Evolutionary conservation across 2,797 vertebrate species (phyloP).

Genomic region (Lagocephalus sceleratus): DNA sequence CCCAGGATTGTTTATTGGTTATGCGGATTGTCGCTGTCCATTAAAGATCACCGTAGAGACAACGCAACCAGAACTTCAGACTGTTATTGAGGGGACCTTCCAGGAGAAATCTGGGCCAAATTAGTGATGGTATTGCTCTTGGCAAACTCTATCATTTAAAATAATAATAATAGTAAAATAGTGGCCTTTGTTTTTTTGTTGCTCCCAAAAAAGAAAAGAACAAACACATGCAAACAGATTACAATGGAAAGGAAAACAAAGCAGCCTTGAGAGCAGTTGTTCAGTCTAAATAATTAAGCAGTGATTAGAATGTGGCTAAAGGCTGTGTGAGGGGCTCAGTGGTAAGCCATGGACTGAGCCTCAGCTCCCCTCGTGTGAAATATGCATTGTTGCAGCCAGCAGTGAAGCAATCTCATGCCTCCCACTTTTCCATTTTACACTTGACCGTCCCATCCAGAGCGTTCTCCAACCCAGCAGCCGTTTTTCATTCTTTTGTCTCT

Average conservation of each 20-base stretch:
- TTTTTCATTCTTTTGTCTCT: conserved; percentile 22
- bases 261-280: conserved; percentile 58
- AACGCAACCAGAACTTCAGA: conserved; percentile 4
- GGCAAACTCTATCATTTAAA: no score
- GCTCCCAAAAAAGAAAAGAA: conserved; percentile 31
- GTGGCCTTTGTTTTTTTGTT: conserved; percentile 42
- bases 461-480: conserved; percentile 21
- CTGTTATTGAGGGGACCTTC: conserved; percentile 13
- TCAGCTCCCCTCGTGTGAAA: conserved; percentile 28
- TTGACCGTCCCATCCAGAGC: conserved; percentile 43
- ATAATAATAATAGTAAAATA: conserved; percentile 4
- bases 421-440: conserved; percentile 54
- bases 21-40: no score
- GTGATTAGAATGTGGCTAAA: conserved; percentile 64
- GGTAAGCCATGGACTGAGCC: conserved; percentile 37
- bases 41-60: no score
- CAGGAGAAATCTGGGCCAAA: conserved; percentile 25
- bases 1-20: no score
- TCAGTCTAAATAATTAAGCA: conserved; percentile 67
- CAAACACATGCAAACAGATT: conserved; percentile 55
- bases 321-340: conserved; percentile 53
- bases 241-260: conserved; percentile 60
- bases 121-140: no score
- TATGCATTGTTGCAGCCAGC: conserved; percentile 27
- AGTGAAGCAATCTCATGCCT: conserved; percentile 38